phyloP scores from a whole-genome alignment of 2,797 vertebrate species.

The Pangasius krempfi region DNA sequence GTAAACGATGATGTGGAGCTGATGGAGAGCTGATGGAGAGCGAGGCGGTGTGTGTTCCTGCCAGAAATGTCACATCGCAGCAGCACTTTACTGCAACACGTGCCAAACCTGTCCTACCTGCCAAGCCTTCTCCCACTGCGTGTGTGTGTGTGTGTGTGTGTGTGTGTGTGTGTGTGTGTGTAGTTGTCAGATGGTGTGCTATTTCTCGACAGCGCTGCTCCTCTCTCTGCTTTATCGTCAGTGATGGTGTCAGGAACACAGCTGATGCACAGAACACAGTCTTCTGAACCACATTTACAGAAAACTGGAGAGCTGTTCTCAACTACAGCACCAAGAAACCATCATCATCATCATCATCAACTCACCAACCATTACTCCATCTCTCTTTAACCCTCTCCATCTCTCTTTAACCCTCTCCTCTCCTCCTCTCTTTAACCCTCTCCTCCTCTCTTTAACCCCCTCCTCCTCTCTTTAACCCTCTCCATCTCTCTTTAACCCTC shows the following conservation, averaged over 20 bases:
- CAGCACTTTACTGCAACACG: slow-evolving; percentile 37
- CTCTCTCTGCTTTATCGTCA: not conserved
- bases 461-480: too few relatives aligned
- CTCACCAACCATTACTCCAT: not conserved
- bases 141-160: slow-evolving; percentile 36
- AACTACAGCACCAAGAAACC: not conserved
- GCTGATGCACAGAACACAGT: not conserved
- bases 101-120: slow-evolving; percentile 52
- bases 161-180: slow-evolving; percentile 30
- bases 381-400: rapidly evolving
- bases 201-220: slow-evolving; percentile 12
- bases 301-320: not conserved
- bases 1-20: slow-evolving; percentile 13
- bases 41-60: slow-evolving; percentile 40
- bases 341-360: not conserved
- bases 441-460: too few relatives aligned
- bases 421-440: too few relatives aligned
- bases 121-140: slow-evolving; percentile 27
- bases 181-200: slow-evolving; percentile 55
- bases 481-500: too few relatives aligned
- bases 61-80: slow-evolving; percentile 34
- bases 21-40: not conserved
- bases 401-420: not conserved
- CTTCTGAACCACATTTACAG: not conserved
- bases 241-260: not conserved